Conservation (phyloP, 2,888 invertebrate genomes). For the Alviniconcha strummeri region DNA sequence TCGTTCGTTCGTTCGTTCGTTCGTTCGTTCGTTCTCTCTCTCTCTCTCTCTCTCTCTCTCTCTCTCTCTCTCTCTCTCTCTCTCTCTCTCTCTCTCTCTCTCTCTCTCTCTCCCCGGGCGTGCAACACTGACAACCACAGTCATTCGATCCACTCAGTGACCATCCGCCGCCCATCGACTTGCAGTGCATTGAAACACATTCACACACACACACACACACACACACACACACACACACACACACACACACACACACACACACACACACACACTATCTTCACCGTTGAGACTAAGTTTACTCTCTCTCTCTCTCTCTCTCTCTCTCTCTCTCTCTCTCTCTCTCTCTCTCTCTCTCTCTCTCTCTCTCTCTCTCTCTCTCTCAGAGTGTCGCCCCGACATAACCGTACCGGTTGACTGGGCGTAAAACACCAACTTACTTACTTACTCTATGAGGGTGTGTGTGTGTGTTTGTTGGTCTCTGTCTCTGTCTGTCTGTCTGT, state of each 20-base stretch:
- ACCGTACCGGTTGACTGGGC: no score
- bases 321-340: background rate
- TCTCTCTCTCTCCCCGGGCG: background rate
- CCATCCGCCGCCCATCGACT: no score
- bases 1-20: background rate
- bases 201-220: background rate
- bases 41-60: background rate
- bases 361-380: background rate
- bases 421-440: no score
- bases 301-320: background rate
- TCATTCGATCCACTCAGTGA: no score
- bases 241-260: background rate
- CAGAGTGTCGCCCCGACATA: no score
- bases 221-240: background rate
- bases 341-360: background rate
- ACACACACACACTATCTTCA: no score
- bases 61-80: background rate
- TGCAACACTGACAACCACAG: no score
- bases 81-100: background rate
- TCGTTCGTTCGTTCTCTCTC: background rate
- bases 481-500: background rate
- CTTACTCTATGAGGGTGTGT: no score
- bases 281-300: background rate
- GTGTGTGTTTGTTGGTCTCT: no score
- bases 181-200: no score